Evolutionary conservation across 2,888 invertebrate species (phyloP).

Genomic region (Drosophila anceps): DNA sequence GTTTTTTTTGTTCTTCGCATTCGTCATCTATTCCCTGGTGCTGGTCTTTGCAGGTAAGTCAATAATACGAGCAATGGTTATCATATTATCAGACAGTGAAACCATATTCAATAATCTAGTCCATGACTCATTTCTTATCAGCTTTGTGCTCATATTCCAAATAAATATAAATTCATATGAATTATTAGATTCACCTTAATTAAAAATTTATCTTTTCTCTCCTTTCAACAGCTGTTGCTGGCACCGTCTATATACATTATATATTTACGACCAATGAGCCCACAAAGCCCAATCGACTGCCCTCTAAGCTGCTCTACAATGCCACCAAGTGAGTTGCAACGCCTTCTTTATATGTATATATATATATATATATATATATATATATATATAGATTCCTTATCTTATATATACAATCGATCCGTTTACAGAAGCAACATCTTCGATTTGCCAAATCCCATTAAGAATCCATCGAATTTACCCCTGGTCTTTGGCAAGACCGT

Average conservation of each 20-base stretch:
- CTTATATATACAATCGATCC: not conserved
- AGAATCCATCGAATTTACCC: conserved; percentile 88
- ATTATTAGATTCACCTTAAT: conserved; percentile 41
- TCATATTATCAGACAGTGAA: conserved; percentile 24
- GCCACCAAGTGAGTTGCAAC: conserved; percentile 83
- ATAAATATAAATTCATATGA: conserved; percentile 4
- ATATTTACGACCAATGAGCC: conserved; percentile 84
- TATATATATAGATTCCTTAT: not conserved
- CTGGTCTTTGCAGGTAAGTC: conserved; percentile 83
- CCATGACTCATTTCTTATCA: conserved; percentile 48
- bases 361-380: too few relatives aligned
- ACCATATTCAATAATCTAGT: conserved; percentile 24
- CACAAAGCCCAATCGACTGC: conserved; percentile 79
- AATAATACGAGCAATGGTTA: not conserved
- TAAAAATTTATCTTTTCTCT: conserved; percentile 54
- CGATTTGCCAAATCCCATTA: conserved; percentile 84
- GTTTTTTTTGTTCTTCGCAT: conserved; percentile 84
- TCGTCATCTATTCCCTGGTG: conserved; percentile 83
- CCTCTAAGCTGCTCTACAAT: conserved; percentile 84
- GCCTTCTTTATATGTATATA: too few relatives aligned
- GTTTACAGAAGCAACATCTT: conserved; percentile 82
- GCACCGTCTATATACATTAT: conserved; percentile 84
- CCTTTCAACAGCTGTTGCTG: conserved; percentile 81
- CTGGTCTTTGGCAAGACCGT: conserved; percentile 93
- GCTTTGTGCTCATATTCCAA: not conserved